Evolutionary conservation across 2,797 vertebrate genomes (phyloP).

Genomic region (Chiroxiphia lanceolata): DNA sequence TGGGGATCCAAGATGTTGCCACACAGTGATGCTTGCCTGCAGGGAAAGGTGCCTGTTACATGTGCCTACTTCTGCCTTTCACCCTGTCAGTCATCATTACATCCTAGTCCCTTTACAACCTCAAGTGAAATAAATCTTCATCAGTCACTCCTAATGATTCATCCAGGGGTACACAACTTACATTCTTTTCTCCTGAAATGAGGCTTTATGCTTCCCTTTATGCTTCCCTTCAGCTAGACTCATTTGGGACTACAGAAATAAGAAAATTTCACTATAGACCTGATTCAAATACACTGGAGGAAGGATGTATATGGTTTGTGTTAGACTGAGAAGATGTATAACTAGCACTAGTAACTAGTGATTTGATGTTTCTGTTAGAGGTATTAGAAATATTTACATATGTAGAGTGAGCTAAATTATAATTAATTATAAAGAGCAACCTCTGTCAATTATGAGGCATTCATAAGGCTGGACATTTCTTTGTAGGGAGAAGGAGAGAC

Average conservation of each 20-base stretch:
- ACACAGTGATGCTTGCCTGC: neutral
- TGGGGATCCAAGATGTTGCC: neutral
- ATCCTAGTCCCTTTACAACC: neutral
- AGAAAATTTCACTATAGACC: neutral
- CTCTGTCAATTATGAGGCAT: neutral
- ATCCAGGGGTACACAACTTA: neutral
- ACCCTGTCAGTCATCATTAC: neutral
- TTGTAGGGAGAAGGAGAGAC: neutral
- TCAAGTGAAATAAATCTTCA: neutral
- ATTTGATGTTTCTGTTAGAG: neutral
- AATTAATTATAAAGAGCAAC: neutral
- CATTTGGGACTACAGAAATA: neutral
- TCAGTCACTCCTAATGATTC: neutral
- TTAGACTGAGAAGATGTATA: neutral
- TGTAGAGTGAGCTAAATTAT: neutral
- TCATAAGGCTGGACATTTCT: neutral
- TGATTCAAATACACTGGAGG: neutral
- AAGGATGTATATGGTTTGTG: neutral
- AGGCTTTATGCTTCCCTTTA: neutral
- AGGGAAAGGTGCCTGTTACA: neutral
- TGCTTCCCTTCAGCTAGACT: neutral
- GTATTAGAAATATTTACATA: neutral
- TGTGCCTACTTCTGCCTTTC: neutral
- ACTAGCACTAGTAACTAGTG: neutral
- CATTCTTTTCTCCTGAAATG: neutral